phyloP scores from a whole-genome alignment of 2,888 invertebrate species.

The Drosophila meridiana region DNA sequence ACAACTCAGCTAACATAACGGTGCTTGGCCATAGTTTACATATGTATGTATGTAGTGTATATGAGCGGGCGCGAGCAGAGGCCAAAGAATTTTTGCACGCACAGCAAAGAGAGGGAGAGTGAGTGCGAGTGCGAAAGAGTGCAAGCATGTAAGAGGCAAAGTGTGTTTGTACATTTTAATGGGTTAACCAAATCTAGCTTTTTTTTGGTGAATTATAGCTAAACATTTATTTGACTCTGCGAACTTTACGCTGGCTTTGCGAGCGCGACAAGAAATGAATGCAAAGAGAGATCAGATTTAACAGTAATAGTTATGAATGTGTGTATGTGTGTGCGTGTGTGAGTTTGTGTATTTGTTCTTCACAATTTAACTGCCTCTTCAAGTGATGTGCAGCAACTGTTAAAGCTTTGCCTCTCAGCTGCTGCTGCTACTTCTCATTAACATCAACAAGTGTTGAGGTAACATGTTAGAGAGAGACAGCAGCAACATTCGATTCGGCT shows the following conservation, averaged over 20 bases:
- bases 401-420: slow-evolving; percentile 36
- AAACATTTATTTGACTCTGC: slow-evolving; percentile 45
- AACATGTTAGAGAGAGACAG: slow-evolving; percentile 32
- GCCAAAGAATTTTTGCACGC: slow-evolving; percentile 72
- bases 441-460: slow-evolving; percentile 73
- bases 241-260: slow-evolving; percentile 1
- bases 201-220: slow-evolving; percentile 37
- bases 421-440: slow-evolving; percentile 46
- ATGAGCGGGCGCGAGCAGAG: slow-evolving; percentile 24
- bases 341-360: not conserved
- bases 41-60: slow-evolving; percentile 28
- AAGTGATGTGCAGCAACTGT: not conserved
- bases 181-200: slow-evolving; percentile 52
- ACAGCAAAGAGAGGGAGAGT: slow-evolving; percentile 40
- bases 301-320: not conserved
- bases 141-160: not conserved
- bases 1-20: slow-evolving; percentile 32
- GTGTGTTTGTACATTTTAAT: slow-evolving; percentile 51
- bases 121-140: not conserved
- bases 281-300: not conserved
- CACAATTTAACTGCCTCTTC: not conserved
- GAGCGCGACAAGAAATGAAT: not conserved
- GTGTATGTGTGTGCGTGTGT: not conserved
- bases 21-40: slow-evolving; percentile 21
- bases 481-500: slow-evolving; percentile 51